These are phyloP conservation scores for Mionectes olivaceus DNA, from an alignment of 2,797 vertebrate genomes.

Conservation along the genomic window DNA sequence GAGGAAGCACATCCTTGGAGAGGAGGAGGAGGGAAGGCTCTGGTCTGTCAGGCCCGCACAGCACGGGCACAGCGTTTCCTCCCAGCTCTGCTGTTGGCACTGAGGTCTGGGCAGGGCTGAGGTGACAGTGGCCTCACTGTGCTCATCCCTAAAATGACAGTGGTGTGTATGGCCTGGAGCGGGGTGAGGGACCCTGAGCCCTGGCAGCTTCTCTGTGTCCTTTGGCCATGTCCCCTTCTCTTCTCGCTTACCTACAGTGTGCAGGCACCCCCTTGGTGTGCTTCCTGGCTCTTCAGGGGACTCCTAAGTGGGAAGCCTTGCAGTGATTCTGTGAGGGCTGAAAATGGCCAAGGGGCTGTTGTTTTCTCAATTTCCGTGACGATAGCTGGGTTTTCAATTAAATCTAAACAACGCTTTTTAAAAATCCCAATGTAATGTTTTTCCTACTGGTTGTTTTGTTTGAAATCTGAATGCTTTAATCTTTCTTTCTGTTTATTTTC, in stretches of 20 bases:
- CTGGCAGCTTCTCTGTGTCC: fast-evolving
- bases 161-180: not conserved
- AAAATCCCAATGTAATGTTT: not conserved
- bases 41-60: fast-evolving
- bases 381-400: not conserved
- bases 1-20: not conserved
- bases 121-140: not conserved
- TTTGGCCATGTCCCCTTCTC: fast-evolving
- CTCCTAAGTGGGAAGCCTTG: too few species aligned
- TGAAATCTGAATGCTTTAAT: not conserved
- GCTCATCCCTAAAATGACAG: fast-evolving
- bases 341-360: not conserved
- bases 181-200: fast-evolving
- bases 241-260: fast-evolving
- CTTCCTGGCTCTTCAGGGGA: not conserved
- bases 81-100: not conserved
- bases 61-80: fast-evolving
- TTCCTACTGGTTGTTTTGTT: not conserved
- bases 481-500: conserved; percentile 8
- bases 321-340: not conserved
- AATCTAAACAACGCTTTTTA: not conserved
- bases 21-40: not conserved
- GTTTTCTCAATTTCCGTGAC: not conserved
- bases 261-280: not conserved
- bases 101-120: not conserved